Evolutionary conservation across 2,113 vertebrate genomes (phyloP), one percentile per base, ranked within the genome.

Genomic region (Alligator sinensis): DNA sequence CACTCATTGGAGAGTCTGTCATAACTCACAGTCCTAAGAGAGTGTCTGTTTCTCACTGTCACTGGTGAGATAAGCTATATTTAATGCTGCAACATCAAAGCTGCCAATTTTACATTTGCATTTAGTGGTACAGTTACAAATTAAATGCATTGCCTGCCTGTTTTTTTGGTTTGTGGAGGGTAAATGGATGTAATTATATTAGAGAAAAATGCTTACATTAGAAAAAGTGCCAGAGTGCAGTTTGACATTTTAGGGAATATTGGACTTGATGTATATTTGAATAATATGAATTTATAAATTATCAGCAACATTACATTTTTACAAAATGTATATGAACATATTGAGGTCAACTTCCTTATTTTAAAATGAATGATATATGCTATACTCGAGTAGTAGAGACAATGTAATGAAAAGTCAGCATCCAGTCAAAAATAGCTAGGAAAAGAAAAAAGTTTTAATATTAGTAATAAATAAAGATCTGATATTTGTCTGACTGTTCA

Each of bases 11-110:
- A 97, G 91, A 93, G 92, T 75, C 96, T 98, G 97, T 97, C 96
- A 96, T 95, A 96, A 95, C 91, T 93, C 92, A 70, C 2, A 86
- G 96, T 97, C 97, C 96, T 97, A 70, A 85, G 97, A 97, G 96
- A 97, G 88, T 87, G 87, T 92, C 96, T 96, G 95, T 97, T 96
- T 97, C 94, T 97, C 95, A 89, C 94, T 96, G 96, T 97, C 96
- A 93, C 18, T 60, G 72, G 94, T 96, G 96, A 97, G 97, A 97
- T 97, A 94, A 97, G 95, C 95, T 96, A 86, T 95, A 96, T 95
- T 82, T 89, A 92, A 92, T 59, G 92, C 90, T 88, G 84, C 77
- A 88, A 68, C 24, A 81, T 95, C 96, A 96, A 82, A 90, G 93
- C 96, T 96, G 95, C 97, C 97, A 97, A 83, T 84, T 96, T 94